Base-by-base conservation (phyloP, 64 coral and sea anemone genomes). In the Montipora cactus region DNA sequence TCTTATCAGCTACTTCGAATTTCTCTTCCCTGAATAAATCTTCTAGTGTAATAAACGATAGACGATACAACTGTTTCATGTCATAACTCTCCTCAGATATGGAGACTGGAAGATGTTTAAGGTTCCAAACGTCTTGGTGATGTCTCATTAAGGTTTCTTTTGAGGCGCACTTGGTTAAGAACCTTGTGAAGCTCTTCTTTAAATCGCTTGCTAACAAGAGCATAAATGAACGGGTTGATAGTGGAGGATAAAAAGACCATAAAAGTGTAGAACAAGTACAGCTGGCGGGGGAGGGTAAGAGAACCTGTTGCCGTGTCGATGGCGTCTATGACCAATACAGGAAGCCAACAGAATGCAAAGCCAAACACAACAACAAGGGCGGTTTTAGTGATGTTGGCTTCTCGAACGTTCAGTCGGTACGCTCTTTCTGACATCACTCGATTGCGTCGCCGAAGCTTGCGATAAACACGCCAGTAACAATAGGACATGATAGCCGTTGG, bases 401-500 rank as follows among this genome's bases (percentile, higher is more conserved):
- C 91, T 37, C 78, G 81, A 2, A 93, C 91, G 49, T 62, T 58
- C 16, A 75, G 5, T 55, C 70, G 74, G 52, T n/a, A 37, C 11
- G 47, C 5, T 55, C 67, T 53, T 22, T 16, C 50, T 16, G 82
- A 61, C 13, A 76, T 45, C 2, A 79, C 58, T 0, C 75, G 74
- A 21, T 79, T 87, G 20, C 77, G 81, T 47, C 37, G 16, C 13
- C 59, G 79, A 1, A 93, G 81, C 10, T 28, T 51, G 8, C 59
- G 74, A 80, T 68, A 93, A 48, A 93, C 91, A 58, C 64, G 75
- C 66, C 79, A 93, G 15, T 93, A 93, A 20, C 91, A 93, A 9
- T 79, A 12, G 11, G 47, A 52, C 12, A 93, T 93, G 20, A 25
- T 59, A 10, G 84, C 0, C 46, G 84, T 93, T 5, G 91, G 91